Conservation (phyloP, 2,888 invertebrate genomes). For the Adelphocoris suturalis region DNA sequence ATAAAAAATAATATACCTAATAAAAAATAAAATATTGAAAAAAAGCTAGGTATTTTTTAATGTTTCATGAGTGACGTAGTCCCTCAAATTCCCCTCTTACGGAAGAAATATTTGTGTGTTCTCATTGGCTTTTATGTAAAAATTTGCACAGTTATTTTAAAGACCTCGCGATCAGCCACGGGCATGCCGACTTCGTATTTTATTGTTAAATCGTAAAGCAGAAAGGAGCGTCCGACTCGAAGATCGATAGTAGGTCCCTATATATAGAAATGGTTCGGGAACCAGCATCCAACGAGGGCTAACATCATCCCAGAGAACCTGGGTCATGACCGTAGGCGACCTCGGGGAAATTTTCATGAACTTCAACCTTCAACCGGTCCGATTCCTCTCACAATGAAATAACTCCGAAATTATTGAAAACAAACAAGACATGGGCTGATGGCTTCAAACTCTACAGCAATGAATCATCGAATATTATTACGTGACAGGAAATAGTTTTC, state of each 20-base stretch:
- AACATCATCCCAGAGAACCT: constrained; percentile 1
- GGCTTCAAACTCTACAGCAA: too few species aligned
- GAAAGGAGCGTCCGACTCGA: neutral
- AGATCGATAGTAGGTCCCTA: constrained; percentile 20
- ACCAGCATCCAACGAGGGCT: constrained; percentile 1
- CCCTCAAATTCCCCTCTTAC: too few species aligned
- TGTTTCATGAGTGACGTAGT: too few species aligned
- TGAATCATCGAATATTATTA: too few species aligned
- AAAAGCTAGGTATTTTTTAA: too few species aligned
- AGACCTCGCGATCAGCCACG: too few species aligned
- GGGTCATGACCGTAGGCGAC: constrained; percentile 5
- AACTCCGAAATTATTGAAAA: neutral
- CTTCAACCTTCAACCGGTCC: neutral
- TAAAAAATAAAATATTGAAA: too few species aligned
- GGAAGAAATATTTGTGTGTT: too few species aligned
- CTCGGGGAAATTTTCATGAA: constrained; percentile 30
- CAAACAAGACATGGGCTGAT: neutral
- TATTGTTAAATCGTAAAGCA: neutral
- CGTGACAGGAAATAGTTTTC: too few species aligned
- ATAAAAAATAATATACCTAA: too few species aligned
- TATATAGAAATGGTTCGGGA: constrained; percentile 38
- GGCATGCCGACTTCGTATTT: neutral
- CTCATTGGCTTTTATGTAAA: too few species aligned
- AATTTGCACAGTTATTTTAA: too few species aligned
- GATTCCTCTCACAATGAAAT: neutral